Evolutionary conservation across 2,797 vertebrate genomes (phyloP), one percentile per base, ranked within the genome.

Genomic region (Sebastiscus tertius): DNA sequence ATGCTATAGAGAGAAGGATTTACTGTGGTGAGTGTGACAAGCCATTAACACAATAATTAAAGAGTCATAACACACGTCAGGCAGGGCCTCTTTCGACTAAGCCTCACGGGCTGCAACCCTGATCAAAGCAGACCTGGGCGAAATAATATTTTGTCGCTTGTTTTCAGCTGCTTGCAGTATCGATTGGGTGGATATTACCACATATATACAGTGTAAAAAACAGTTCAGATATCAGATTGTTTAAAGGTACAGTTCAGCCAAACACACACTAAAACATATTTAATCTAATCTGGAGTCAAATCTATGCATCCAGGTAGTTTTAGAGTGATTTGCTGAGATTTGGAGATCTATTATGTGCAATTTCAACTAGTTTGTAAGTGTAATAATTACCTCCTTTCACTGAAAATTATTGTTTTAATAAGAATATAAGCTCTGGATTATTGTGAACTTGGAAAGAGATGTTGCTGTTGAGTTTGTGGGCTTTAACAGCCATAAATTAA

Each of bases 21-120:
- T 90, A 90, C 87, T 90, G 86, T 0, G 91, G 92, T 85, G n/a
- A 85, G 71, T 1, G 60, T 85, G 75, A 92, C 87, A 92, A 90
- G 62, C 75, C 86, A 64, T 90, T 91, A 82, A 89, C 88, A 92
- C 86, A 91, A 91, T 83, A 83, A 92, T 88, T 89, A 89, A 75
- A 62, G 86, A 87, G 86, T 91, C 89, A 91, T 67, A 78, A 56
- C 75, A 55, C 33, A 84, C 80, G 87, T 87, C 89, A 90, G 71
- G 49, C 55, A 42, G 72, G 80, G 78, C 72, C 79, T 88, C 81
- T 60, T 16, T 79, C 84, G 85, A 89, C 88, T 92, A 89, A 93
- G 67, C 34, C 74, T 80, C 4, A 1, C 46, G 69, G 54, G 68
- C 62, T 81, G 71, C 81, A 79, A 74, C 75, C 16, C 39, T 18